Evolutionary conservation across 1,140 invertebrate genomes (phyloP).

Genomic region (Neuroterus valhalla): DNA sequence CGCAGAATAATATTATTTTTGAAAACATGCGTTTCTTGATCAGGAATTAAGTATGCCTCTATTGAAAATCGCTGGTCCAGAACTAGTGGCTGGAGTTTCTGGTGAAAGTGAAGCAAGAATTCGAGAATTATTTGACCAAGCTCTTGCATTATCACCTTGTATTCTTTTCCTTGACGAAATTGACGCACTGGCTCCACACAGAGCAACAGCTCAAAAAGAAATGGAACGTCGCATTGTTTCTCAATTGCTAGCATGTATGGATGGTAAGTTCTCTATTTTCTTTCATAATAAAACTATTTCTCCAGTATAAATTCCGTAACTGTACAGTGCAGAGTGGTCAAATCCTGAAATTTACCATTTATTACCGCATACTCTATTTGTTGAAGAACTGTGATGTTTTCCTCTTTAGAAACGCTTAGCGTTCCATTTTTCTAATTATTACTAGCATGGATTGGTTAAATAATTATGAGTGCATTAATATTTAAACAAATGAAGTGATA

Average conservation of each 20-base stretch:
- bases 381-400: no score
- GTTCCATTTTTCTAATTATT: no score
- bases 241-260: conserved; percentile 83
- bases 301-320: no score
- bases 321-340: no score
- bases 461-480: no score
- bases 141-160: conserved; percentile 84
- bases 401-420: no score
- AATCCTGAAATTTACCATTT: no score
- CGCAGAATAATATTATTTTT: no score
- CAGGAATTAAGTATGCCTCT: conserved; percentile 84
- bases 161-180: conserved; percentile 97
- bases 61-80: conserved; percentile 91
- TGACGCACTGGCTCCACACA: conserved; percentile 90
- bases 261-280: conserved; percentile 44
- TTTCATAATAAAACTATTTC: no score
- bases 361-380: no score
- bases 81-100: conserved; percentile 94
- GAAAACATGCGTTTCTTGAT: conserved; percentile 24
- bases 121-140: conserved; percentile 92
- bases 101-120: conserved; percentile 97
- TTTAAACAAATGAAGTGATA: no score
- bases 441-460: no score
- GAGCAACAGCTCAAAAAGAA: conserved; percentile 91
- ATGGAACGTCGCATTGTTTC: conserved; percentile 97